Conservation (phyloP, 1,140 invertebrate species). For the Nephila pilipes region DNA sequence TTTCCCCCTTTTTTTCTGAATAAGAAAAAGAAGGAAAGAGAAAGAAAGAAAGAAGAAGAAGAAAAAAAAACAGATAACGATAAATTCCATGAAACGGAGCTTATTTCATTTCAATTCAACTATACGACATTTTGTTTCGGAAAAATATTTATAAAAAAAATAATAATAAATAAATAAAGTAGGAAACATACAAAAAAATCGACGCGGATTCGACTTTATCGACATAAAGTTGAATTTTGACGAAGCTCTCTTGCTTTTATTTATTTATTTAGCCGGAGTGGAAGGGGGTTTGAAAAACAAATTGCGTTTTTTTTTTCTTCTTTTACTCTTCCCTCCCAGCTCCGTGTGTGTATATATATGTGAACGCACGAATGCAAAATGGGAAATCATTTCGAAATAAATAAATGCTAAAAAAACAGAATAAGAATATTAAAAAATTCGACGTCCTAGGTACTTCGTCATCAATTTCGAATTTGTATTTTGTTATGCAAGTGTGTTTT, state of each 20-base stretch:
- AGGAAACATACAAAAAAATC: conserved; percentile 47
- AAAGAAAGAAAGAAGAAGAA: neutral
- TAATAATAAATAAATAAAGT: neutral
- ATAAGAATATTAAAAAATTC: conserved; percentile 75
- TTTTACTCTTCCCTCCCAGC: neutral
- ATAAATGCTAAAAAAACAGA: conserved; percentile 74
- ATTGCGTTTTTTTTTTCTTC: conserved; percentile 60
- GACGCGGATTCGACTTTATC: conserved; percentile 76
- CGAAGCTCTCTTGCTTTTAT: conserved; percentile 68
- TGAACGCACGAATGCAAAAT: conserved; percentile 71
- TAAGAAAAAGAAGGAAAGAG: neutral
- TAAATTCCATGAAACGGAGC: conserved; percentile 68
- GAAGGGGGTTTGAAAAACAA: conserved; percentile 69
- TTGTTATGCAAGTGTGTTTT: conserved; percentile 76
- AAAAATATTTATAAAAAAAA: conserved; percentile 44
- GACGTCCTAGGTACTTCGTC: conserved; percentile 75
- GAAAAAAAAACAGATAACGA: conserved; percentile 48
- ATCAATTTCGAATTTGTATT: conserved; percentile 77
- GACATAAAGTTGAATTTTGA: conserved; percentile 77
- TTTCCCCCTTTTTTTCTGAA: neutral
- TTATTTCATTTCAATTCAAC: conserved; percentile 68
- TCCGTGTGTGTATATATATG: conserved; percentile 49
- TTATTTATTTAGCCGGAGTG: conserved; percentile 70
- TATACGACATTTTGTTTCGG: conserved; percentile 37
- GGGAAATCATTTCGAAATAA: conserved; percentile 77